Conservation (phyloP, 2,113 vertebrate species). For the Echinops telfairi region DNA sequence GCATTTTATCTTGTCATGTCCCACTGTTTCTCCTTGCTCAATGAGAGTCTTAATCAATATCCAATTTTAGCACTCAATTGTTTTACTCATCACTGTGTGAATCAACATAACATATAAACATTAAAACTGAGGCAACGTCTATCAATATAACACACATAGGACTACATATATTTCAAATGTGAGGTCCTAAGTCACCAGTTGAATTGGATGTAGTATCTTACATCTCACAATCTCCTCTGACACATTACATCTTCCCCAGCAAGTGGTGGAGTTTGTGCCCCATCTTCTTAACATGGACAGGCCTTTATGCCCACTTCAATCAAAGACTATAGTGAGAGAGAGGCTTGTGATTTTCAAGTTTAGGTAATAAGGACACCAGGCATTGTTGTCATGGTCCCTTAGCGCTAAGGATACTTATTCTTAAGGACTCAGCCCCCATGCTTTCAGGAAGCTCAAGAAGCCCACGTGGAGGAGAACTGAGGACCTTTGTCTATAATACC, state of each 20-base stretch:
- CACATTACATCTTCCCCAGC: background rate
- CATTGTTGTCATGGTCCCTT: background rate
- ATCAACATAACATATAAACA: constrained; percentile 30
- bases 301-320: background rate
- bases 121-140: constrained; percentile 36
- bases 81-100: constrained; percentile 25
- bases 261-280: background rate
- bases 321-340: background rate
- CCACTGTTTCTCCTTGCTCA: constrained; percentile 4
- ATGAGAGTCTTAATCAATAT: background rate
- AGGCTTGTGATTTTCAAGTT: background rate
- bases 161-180: constrained; percentile 8
- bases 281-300: background rate
- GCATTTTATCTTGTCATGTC: background rate
- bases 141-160: background rate
- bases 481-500: background rate
- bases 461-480: background rate
- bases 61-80: background rate
- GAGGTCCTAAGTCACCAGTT: background rate
- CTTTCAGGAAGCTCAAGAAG: background rate
- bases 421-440: background rate
- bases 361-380: background rate
- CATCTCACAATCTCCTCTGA: background rate
- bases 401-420: background rate
- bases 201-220: background rate